Evolutionary conservation across 2,113 vertebrate genomes (phyloP), one percentile per base, ranked within the genome.

Genomic region (Noturus placidus): DNA sequence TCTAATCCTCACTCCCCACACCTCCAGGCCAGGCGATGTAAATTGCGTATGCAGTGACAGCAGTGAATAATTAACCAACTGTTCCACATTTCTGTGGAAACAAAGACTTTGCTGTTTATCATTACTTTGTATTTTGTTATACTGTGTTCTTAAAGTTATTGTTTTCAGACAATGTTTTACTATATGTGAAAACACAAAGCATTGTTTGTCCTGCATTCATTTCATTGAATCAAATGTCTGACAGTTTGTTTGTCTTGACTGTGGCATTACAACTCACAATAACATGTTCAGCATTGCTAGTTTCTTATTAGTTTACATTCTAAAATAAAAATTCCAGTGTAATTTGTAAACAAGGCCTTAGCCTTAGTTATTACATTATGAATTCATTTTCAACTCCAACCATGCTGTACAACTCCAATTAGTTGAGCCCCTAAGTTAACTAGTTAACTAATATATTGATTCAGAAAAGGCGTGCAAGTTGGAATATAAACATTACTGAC

Each of bases 191-290:
- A 86, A 81, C 50, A 61, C 61, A 61, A 88, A 90, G 59, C 83
- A 83, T 61, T 85, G 42, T 87, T n/a, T 90, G 87, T 90, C 83
- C 63, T 63, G 33, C 88, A 84, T 82, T 87, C 88, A 89, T 87
- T 88, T 85, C 87, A 88, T 87, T 77, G 42, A 88, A 69, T 79
- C 82, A 85, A 87, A 70, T 87, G 89, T 90, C 82, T 84, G 50
- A 80, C 52, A 84, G 56, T 38, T 81, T 86, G 65, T 88, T 88
- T 84, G 65, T 88, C 59, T 82, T 14, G 38, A 33, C 19, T 80
- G 81, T 81, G 77, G 83, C 8, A 72, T 72, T 78, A 84, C 56
- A 19, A 65, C 19, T 54, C 76, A 35, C 27, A 79, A 54, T 30
- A 54, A 19, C 27, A 42, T 76, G 25, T 42, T 46, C 33, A 42